Percentiles rank a stretch among this genome's conserved stretches.
phyloP scores from a whole-genome alignment of 2,113 vertebrate species.

The Lathamus discolor region DNA sequence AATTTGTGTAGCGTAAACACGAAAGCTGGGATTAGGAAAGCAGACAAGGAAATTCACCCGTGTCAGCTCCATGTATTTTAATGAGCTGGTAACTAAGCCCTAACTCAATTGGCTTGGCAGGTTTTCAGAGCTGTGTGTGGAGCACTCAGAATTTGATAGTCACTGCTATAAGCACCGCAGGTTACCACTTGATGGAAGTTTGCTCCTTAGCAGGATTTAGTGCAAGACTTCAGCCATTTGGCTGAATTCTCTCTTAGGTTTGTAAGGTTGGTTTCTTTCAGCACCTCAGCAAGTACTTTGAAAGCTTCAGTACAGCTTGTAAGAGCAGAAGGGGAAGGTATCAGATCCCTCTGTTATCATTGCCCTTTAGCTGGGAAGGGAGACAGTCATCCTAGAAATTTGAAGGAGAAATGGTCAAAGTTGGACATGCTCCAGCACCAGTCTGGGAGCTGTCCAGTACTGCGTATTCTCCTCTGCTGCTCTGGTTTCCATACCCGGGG shows the following conservation, averaged over 20 bases:
- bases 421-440: not conserved
- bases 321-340: not conserved
- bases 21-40: not conserved
- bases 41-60: not conserved
- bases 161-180: not conserved
- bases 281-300: not conserved
- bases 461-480: not conserved
- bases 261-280: not conserved
- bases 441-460: not conserved
- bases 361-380: not conserved
- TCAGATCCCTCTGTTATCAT: accelerated
- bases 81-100: not conserved
- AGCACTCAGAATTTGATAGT: not conserved
- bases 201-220: not conserved
- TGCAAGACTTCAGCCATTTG: not conserved
- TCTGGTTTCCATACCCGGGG: not conserved
- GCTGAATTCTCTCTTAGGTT: not conserved
- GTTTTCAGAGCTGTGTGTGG: not conserved
- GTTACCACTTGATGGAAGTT: not conserved
- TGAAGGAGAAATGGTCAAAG: not conserved
- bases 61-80: not conserved
- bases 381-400: not conserved
- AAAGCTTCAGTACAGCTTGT: not conserved
- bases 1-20: not conserved
- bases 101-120: not conserved